phyloP scores from a whole-genome alignment of 37 sponge, comb jelly and placozoan genomes.

The Aplysina aerophoba region DNA sequence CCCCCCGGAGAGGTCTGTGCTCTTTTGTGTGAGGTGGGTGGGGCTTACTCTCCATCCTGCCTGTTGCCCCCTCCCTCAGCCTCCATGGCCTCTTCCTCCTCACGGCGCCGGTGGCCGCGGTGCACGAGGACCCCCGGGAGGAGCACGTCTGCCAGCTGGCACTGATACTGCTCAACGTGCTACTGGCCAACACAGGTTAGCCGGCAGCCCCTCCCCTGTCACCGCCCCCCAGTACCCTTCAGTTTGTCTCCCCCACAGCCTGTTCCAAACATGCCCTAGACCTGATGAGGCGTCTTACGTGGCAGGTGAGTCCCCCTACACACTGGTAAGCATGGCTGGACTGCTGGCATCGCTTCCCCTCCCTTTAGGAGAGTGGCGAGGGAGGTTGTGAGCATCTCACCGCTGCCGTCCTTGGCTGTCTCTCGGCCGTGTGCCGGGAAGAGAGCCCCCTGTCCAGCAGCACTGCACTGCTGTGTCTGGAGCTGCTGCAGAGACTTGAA shows the following conservation, averaged over 20 bases:
- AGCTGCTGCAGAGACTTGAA: not conserved
- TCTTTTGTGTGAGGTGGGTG: no score
- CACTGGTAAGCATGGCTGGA: not conserved
- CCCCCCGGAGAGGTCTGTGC: no score
- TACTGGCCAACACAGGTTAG: slow-evolving; percentile 57
- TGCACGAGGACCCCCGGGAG: slow-evolving; percentile 64
- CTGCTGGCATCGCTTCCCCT: slow-evolving; percentile 1
- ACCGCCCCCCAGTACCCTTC: not conserved
- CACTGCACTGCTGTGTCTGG: slow-evolving; percentile 1
- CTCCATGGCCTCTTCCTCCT: slow-evolving; percentile 6
- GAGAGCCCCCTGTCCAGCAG: not conserved
- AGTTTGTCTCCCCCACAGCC: not conserved
- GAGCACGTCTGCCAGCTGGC: slow-evolving; percentile 76
- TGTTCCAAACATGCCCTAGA: no score
- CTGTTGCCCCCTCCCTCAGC: slow-evolving; percentile 49
- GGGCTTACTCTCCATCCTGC: no score
- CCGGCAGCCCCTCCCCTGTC: not conserved
- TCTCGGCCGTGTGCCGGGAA: no score
- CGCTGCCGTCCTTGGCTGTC: no score
- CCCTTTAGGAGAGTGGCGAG: not conserved
- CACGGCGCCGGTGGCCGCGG: not conserved
- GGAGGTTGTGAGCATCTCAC: no score
- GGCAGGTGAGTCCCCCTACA: no score
- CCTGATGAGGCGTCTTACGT: no score
- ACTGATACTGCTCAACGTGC: slow-evolving; percentile 49